phyloP scores from a whole-genome alignment of 2,888 invertebrate species.

The Unio delphinus region DNA sequence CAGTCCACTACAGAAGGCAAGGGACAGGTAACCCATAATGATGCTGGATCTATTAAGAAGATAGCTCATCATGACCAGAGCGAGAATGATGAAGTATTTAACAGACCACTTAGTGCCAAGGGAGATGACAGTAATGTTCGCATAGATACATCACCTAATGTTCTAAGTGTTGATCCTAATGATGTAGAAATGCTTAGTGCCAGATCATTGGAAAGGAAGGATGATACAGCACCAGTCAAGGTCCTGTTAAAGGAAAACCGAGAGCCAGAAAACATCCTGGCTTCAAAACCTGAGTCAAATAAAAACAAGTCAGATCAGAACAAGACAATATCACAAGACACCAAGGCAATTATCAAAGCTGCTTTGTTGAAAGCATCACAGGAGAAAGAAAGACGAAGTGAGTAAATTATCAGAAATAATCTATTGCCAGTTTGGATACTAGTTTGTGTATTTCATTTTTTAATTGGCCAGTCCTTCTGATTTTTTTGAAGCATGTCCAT shows the following conservation, averaged over 20 bases:
- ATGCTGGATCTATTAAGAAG: constrained; percentile 1
- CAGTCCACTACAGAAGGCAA: not conserved
- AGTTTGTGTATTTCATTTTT: no score
- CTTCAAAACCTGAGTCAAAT: constrained; percentile 3
- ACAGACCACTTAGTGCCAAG: constrained; percentile 35
- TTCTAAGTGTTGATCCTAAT: constrained; percentile 21
- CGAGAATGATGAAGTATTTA: constrained; percentile 33
- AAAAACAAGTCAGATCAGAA: constrained; percentile 30
- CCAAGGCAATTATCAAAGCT: constrained; percentile 62
- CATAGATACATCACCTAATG: constrained; percentile 27
- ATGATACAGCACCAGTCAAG: constrained; percentile 10
- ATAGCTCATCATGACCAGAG: not conserved
- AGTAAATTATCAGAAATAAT: constrained; percentile 2
- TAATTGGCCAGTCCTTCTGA: no score
- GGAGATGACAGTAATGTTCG: constrained; percentile 27
- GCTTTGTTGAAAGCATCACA: constrained; percentile 50
- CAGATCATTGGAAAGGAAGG: constrained; percentile 40
- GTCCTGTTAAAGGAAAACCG: constrained; percentile 23
- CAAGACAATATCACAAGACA: constrained; percentile 59
- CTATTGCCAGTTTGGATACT: not conserved
- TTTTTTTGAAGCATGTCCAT: no score
- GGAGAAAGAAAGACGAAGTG: constrained; percentile 48
- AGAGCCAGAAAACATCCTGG: constrained; percentile 24
- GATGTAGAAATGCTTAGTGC: constrained; percentile 69
- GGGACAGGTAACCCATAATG: not conserved